Conservation (phyloP, 2,888 invertebrate species). For the Dione juno region DNA sequence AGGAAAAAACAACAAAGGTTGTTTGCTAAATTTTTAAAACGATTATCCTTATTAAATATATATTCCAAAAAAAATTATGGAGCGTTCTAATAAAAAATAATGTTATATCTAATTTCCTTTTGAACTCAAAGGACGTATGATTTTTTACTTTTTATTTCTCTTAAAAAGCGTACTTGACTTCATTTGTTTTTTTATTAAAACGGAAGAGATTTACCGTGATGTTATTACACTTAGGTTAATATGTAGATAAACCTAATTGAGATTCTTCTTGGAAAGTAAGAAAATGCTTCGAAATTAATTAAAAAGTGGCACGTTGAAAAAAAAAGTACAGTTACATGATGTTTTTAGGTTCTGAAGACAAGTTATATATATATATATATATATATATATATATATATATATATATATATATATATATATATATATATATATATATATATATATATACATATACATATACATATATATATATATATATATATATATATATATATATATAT, state of each 20-base stretch:
- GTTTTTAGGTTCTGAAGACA: too few relatives aligned
- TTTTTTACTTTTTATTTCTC: constrained; percentile 1
- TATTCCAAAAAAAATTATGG: not conserved
- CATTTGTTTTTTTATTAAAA: not conserved
- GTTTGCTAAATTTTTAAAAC: not conserved
- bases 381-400: too few relatives aligned
- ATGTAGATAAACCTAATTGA: constrained; percentile 2
- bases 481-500: too few relatives aligned
- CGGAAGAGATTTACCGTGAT: not conserved
- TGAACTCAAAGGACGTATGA: not conserved
- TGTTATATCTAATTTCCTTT: constrained; percentile 1
- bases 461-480: too few relatives aligned
- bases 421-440: too few relatives aligned
- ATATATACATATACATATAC: too few relatives aligned
- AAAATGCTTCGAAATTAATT: not conserved
- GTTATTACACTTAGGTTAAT: constrained; percentile 12
- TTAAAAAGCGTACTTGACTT: not conserved
- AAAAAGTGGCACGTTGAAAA: not conserved
- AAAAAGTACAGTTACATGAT: too few relatives aligned
- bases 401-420: too few relatives aligned
- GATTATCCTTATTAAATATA: not conserved
- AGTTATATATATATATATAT: too few relatives aligned
- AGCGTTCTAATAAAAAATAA: not conserved
- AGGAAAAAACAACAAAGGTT: not conserved
- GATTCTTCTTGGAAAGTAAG: not conserved